Evolutionary conservation across 2,113 vertebrate genomes (phyloP), one percentile per base, ranked within the genome.

Genomic region (Misgurnus mizolepis): DNA sequence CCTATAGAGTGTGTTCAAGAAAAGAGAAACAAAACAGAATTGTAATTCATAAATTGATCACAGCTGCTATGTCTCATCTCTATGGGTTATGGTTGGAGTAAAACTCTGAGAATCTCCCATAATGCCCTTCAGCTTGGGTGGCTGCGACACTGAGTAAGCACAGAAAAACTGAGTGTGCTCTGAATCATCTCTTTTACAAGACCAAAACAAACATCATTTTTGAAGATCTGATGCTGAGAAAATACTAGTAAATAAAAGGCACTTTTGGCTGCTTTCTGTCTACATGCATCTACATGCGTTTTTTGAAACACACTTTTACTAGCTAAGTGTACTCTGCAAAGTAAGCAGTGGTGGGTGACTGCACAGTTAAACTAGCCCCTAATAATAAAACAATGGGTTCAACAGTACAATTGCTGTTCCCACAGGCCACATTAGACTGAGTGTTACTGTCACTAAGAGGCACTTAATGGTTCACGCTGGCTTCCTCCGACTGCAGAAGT

Each of bases 371-470:
- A 53, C 45, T 27, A 34, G 39, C 53, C 45, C 43, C 77, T 40
- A 70, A 79, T 79, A 70, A 79, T 61, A 39, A 50, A 39, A n/a
- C 65, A n/a, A 43, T 67, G 49, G 76, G 50, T 67, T 66, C 50
- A 66, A 60, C 67, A 27, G 67, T 50, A 67, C 72, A 76, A 76
- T 61, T 64, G 40, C 79, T 50, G 71, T 14, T 58, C 79, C 72
- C 50, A 65, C 43, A 81, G 55, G 50, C 18, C 65, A 58, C 66
- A 68, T 76, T 76, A 50, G 18, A 68, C 80, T 50, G 43, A 60
- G 53, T 50, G 65, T 68, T 61, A 76, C 64, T 64, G 73, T 76
- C 80, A 69, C 34, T 50, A 27, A 71, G 27, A 55, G 60, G 27
- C 50, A 34, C 68, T 79, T 62, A 60, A 62, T 70, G 74, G 40